Evolutionary conservation across 1,140 invertebrate species (phyloP).

Genomic region (Helicorthomorpha holstii): DNA sequence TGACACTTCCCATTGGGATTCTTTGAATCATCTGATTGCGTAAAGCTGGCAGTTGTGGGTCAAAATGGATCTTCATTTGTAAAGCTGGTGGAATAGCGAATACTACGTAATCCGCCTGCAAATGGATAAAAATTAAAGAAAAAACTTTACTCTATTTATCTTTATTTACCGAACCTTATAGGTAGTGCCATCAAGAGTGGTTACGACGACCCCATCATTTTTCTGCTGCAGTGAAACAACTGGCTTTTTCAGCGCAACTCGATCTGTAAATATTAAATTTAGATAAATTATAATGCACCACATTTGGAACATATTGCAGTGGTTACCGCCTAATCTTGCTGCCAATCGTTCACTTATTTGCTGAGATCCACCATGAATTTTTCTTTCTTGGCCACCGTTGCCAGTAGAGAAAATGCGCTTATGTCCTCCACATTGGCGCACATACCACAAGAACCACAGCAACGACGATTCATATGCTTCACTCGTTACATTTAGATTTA

Average conservation of each 20-base stretch:
- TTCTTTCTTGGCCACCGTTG: constrained; percentile 24
- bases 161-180: constrained; percentile 10
- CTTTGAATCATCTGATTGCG: constrained; percentile 24
- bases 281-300: constrained; percentile 11
- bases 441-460: constrained; percentile 27
- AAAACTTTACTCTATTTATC: neutral
- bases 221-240: constrained; percentile 14
- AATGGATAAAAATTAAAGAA: neutral
- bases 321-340: constrained; percentile 17
- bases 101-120: constrained; percentile 21
- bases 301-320: neutral
- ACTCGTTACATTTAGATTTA: constrained; percentile 19
- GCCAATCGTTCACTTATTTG: constrained; percentile 23
- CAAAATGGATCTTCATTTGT: constrained; percentile 24
- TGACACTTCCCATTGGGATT: constrained; percentile 25
- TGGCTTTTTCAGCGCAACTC: constrained; percentile 7
- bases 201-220: constrained; percentile 11
- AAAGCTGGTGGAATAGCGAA: constrained; percentile 20
- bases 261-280: constrained; percentile 5
- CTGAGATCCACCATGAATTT: constrained; percentile 24
- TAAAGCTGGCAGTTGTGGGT: constrained; percentile 19
- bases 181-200: constrained; percentile 12
- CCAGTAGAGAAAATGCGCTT: constrained; percentile 22
- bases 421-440: constrained; percentile 21
- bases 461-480: constrained; percentile 24